Evolutionary conservation across 2,888 invertebrate genomes (phyloP).

Genomic region (Drosophila pegasa): DNA sequence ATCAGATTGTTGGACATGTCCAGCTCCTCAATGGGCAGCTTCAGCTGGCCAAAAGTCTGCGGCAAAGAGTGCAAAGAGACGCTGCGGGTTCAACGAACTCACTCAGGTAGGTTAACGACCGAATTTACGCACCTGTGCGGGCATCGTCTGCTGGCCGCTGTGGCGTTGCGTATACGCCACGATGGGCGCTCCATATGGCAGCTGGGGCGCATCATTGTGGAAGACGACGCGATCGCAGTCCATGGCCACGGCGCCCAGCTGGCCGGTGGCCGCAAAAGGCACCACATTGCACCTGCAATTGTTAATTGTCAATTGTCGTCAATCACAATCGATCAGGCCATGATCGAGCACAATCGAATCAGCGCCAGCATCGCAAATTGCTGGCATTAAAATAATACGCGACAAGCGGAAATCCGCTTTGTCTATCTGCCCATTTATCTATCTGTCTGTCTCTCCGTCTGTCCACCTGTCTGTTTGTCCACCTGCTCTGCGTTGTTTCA

Average conservation of each 20-base stretch:
- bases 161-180: conserved; percentile 91
- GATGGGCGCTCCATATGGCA: conserved; percentile 92
- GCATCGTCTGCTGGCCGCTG: conserved; percentile 92
- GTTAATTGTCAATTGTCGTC: conserved; percentile 36
- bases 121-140: conserved; percentile 87
- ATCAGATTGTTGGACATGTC: conserved; percentile 94
- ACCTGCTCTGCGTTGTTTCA: conserved; percentile 34
- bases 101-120: not conserved
- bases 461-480: conserved; percentile 9
- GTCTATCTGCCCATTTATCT: not conserved
- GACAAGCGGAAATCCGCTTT: conserved; percentile 59
- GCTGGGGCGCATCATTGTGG: conserved; percentile 90
- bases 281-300: conserved; percentile 86
- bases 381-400: conserved; percentile 60
- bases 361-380: conserved; percentile 50
- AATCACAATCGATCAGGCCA: conserved; percentile 24
- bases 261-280: conserved; percentile 86
- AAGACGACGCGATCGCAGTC: conserved; percentile 94
- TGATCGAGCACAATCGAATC: conserved; percentile 48
- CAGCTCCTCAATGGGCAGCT: conserved; percentile 90
- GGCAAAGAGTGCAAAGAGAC: no score
- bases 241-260: conserved; percentile 88
- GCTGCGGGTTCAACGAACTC: conserved; percentile 6
- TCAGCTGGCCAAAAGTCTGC: conserved; percentile 89
- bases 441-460: not conserved